Evolutionary conservation across 2,797 vertebrate species (phyloP).

Genomic region (Tapirus indicus): DNA sequence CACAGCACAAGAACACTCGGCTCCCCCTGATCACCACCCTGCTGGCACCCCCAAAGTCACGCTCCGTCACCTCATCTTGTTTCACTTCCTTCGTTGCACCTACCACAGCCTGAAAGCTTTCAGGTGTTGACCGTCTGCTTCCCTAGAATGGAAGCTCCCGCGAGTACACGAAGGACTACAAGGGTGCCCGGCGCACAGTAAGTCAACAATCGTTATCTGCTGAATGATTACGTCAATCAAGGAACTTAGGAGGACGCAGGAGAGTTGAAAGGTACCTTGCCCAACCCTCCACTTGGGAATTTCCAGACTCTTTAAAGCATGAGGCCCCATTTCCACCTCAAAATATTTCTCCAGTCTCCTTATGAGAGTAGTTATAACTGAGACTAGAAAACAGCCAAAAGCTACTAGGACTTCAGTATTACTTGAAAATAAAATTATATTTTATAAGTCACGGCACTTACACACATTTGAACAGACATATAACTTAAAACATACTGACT

Average conservation of each 20-base stretch:
- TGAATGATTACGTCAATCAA: not conserved
- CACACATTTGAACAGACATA: not conserved
- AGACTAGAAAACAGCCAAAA: not conserved
- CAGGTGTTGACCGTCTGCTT: no score
- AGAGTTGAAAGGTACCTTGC: not conserved
- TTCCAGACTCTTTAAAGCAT: not conserved
- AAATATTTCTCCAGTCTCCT: not conserved
- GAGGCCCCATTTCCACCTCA: not conserved
- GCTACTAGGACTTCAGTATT: not conserved
- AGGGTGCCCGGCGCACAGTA: rapidly evolving
- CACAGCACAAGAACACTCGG: no score
- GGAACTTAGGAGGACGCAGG: not conserved
- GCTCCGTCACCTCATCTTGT: not conserved
- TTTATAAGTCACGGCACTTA: not conserved
- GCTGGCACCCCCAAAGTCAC: not conserved
- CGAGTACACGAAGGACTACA: no score
- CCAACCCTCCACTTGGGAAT: not conserved
- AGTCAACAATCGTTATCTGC: not conserved
- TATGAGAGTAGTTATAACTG: not conserved
- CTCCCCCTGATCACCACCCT: not conserved
- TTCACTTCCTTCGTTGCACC: not conserved
- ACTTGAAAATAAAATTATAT: not conserved
- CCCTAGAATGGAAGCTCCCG: not conserved
- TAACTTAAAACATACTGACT: not conserved
- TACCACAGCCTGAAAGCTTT: not conserved